Evolutionary conservation across 1,140 invertebrate genomes (phyloP), one percentile per base, ranked within the genome.

Genomic region (Epicauta chinensis): DNA sequence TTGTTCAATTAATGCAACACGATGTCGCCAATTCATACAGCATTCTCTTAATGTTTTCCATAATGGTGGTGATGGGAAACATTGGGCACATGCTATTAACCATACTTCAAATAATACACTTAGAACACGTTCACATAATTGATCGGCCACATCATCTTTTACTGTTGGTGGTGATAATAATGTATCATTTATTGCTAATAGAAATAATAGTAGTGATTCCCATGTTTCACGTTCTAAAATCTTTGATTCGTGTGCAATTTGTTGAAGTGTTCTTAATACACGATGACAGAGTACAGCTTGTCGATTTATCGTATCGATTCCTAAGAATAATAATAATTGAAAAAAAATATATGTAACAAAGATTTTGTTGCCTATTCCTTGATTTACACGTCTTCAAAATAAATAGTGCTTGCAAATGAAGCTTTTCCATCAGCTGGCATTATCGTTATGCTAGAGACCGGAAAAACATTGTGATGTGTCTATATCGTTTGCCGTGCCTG

Each of bases 11-110:
- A 98, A 77, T 35, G 91, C 89, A 38, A 91, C 78, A 52, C 94
- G 83, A 75, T 98, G 95, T 10, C 95, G 77, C 93, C 93, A 97
- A 62, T 86, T 86, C 56, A 88, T 77, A 69, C 92, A 94, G 58
- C 93, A 88, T 72, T 96, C 91, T 61, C 91, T 80, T 50, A 98
- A 77, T 2, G 95, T 97, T 72, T 94, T 93, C 95, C 95, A 98
- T 57, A 97, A 74, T 5, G 92, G 89, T 9, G 95, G 93, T 3
- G 92, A 88, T 10, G 93, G 94, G 74, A 90, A 91, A 70, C 87
- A 95, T 45, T 86, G 83, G 41, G 81, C 83, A 70, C 94, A 98
- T 1, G 93, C 91, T 14, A 95, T 72, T 15, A 98, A 74, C 94
- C 94, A 98, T 1, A 76, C 86, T 74, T 97, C 92, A 70, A 97